Base-by-base conservation (phyloP, 2,888 invertebrate species). In the Oxyteleia sp. region DNA sequence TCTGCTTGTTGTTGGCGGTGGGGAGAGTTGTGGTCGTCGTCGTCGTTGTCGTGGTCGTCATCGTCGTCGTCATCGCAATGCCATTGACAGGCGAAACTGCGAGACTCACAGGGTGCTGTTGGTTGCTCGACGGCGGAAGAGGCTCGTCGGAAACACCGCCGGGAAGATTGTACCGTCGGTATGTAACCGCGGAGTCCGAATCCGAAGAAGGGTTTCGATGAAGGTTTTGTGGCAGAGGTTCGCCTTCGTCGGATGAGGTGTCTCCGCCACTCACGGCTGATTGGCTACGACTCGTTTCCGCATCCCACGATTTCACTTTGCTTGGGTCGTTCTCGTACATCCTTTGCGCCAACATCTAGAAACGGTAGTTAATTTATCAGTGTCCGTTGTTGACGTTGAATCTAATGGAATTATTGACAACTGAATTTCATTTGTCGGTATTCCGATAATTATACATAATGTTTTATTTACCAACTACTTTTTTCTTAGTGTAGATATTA, bases 311-410 rank as follows among this genome's bases (percentile, higher is more conserved):
- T 82, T 96, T 96, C 90, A 97, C 93, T 93, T 97, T 97, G 20
- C 95, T 95, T 4, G 97, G 97, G 93, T 97, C 97, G 90, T 97
- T 97, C 88, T 97, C 96, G 90, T 96, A 96, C 85, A 97, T 94
- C 91, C 96, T 97, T 89, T 96, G 96, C 35, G 97, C 97, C 86
- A 97, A 94, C 85, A 96, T 94, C 95, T 98, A 26, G 26, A 26
- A 26, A n/a, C n/a, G n/a, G n/a, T n/a, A n/a, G n/a, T n/a, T n/a
- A n/a, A n/a, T n/a, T n/a, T n/a, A n/a, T n/a, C n/a, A n/a, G n/a
- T n/a, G n/a, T n/a, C n/a, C n/a, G n/a, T n/a, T n/a, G n/a, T n/a
- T n/a, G n/a, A n/a, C n/a, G n/a, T n/a, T n/a, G n/a, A n/a, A n/a
- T n/a, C n/a, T n/a, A n/a, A n/a, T n/a, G n/a, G n/a, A n/a, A n/a